Evolutionary conservation across 1,140 invertebrate genomes (phyloP).

Genomic region (Zeugodacus cucurbitae): DNA sequence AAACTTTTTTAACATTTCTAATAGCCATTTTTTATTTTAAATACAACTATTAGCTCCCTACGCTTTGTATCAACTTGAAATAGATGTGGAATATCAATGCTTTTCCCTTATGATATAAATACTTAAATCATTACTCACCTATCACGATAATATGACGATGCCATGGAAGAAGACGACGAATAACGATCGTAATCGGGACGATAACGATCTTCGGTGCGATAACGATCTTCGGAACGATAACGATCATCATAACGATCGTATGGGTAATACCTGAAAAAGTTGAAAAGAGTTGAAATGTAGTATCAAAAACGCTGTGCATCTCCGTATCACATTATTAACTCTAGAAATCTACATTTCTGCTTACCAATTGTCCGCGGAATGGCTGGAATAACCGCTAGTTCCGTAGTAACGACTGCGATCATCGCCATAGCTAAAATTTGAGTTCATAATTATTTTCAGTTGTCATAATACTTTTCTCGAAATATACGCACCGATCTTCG

Average conservation of each 20-base stretch:
- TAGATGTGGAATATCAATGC: too few relatives aligned
- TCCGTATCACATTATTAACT: too few relatives aligned
- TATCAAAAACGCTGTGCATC: background rate
- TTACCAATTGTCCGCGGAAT: background rate
- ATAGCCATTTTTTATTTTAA: too few relatives aligned
- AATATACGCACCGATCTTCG: constrained; percentile 52
- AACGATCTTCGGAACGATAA: constrained; percentile 4
- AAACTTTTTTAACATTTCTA: too few relatives aligned
- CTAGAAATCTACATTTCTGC: constrained; percentile 38
- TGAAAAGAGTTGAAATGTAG: background rate
- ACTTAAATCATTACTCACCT: background rate
- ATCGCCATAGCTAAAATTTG: constrained; percentile 40
- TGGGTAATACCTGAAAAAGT: constrained; percentile 45
- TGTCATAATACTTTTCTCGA: too few relatives aligned
- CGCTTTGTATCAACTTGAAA: too few relatives aligned
- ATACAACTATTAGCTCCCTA: too few relatives aligned
- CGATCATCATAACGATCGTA: constrained; percentile 49
- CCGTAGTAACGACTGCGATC: constrained; percentile 53
- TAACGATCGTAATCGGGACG: constrained; percentile 28
- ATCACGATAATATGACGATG: constrained; percentile 22
- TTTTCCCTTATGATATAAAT: too few relatives aligned
- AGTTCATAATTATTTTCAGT: background rate
- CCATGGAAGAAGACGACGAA: background rate
- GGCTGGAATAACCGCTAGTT: constrained; percentile 52
- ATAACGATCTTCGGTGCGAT: constrained; percentile 35